These are phyloP conservation scores for Oryctes rhinoceros DNA, from an alignment of 1,140 invertebrate genomes.

Conservation along the genomic window DNA sequence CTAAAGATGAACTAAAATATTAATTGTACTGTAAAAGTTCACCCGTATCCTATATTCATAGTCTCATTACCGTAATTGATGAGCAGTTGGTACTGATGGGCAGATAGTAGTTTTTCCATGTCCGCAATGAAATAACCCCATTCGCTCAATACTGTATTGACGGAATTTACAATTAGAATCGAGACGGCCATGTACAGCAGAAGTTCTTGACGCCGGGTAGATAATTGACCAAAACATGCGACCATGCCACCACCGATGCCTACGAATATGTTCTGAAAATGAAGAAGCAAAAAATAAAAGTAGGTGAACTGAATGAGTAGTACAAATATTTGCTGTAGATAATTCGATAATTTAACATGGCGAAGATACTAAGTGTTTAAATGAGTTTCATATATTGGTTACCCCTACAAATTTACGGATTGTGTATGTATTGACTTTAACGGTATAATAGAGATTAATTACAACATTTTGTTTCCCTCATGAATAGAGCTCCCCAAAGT, in stretches of 20 bases:
- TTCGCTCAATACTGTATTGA: slow-evolving; percentile 62
- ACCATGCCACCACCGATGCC: slow-evolving; percentile 61
- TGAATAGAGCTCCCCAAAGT: too few species aligned
- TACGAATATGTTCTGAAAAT: slow-evolving; percentile 60
- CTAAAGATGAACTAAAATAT: neutral
- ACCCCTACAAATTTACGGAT: too few species aligned
- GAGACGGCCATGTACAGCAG: slow-evolving; percentile 62
- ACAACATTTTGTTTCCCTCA: too few species aligned
- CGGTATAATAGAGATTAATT: too few species aligned
- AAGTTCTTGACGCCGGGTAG: slow-evolving; percentile 59
- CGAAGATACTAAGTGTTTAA: too few species aligned
- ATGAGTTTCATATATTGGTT: too few species aligned
- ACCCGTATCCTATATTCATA: slow-evolving; percentile 19
- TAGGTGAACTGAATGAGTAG: neutral
- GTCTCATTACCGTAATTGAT: slow-evolving; percentile 60
- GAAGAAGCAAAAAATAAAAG: neutral
- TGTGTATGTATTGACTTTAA: too few species aligned
- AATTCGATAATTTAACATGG: too few species aligned
- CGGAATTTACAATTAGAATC: slow-evolving; percentile 60
- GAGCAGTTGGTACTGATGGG: slow-evolving; percentile 58
- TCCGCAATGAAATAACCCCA: slow-evolving; percentile 61
- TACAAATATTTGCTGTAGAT: too few species aligned
- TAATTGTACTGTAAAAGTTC: slow-evolving; percentile 30
- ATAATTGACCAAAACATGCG: slow-evolving; percentile 59
- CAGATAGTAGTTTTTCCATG: slow-evolving; percentile 54